These are phyloP conservation scores for Myanophis thanlyinensis DNA, from an alignment of 2,113 vertebrate genomes.

Conservation along the genomic window DNA sequence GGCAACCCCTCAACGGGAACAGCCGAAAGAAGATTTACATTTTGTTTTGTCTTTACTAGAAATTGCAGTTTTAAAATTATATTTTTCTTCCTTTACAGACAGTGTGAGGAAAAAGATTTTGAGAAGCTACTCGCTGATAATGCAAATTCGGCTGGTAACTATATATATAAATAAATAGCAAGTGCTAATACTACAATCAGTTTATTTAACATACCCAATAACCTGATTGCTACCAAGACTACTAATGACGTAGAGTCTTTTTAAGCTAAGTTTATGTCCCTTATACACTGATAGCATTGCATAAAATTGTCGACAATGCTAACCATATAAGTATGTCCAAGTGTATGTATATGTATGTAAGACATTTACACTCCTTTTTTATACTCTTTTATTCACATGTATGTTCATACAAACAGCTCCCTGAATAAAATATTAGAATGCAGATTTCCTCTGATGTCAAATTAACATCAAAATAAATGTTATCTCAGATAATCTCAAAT, in stretches of 20 bases:
- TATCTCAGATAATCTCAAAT: not conserved
- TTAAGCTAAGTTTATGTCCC: not conserved
- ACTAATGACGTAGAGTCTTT: not conserved
- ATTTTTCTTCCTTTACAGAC: slow-evolving; percentile 62
- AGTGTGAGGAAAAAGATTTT: slow-evolving; percentile 77
- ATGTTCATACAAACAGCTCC: not conserved
- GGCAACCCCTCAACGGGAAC: too few relatives aligned
- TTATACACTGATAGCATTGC: not conserved
- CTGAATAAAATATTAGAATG: not conserved
- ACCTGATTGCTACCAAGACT: not conserved
- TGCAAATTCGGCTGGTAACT: slow-evolving; percentile 84
- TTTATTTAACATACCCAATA: not conserved
- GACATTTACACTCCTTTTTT: not conserved
- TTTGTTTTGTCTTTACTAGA: slow-evolving; percentile 8
- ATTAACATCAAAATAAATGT: not conserved
- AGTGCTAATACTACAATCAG: not conserved
- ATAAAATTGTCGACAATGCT: not conserved
- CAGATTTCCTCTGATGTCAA: not conserved
- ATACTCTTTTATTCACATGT: not conserved
- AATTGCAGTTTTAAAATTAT: slow-evolving; percentile 53
- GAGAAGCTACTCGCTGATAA: slow-evolving; percentile 81
- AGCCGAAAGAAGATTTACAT: too few relatives aligned
- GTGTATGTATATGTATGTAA: not conserved
- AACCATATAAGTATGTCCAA: not conserved
- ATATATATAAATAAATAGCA: slow-evolving; percentile 2